These are phyloP conservation scores for Lamprotornis superbus DNA, from an alignment of 2,113 vertebrate species.

Conservation along the genomic window DNA sequence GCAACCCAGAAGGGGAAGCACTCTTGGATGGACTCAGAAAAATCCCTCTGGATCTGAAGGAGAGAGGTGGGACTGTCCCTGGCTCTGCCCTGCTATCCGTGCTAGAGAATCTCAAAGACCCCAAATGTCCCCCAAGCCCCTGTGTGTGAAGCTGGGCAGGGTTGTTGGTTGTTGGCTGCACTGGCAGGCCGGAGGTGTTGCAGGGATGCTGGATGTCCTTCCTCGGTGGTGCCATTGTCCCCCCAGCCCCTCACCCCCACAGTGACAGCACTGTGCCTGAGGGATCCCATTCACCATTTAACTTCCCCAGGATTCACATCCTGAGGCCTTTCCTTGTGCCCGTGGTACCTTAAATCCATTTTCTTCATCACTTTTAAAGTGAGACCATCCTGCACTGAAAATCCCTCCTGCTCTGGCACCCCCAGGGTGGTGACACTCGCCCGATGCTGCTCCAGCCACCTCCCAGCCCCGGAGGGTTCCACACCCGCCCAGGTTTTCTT, in stretches of 20 bases:
- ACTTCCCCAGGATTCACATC: neutral
- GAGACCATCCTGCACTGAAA: accelerated
- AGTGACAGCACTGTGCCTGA: accelerated
- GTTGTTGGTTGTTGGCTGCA: accelerated
- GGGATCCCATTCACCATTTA: accelerated
- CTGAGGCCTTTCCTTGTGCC: neutral
- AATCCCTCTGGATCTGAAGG: neutral
- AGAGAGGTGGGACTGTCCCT: too few relatives aligned
- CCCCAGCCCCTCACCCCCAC: accelerated
- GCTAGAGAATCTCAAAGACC: accelerated
- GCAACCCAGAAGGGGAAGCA: neutral
- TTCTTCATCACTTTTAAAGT: accelerated
- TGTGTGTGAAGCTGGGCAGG: accelerated
- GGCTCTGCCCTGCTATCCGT: neutral
- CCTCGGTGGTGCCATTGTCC: accelerated
- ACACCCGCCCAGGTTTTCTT: neutral
- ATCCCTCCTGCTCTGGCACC: neutral
- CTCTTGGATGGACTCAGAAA: neutral
- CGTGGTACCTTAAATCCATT: neutral
- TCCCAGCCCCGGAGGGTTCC: neutral
- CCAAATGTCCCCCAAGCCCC: neutral
- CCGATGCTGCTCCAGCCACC: neutral
- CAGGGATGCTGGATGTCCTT: accelerated
- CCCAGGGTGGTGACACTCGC: accelerated
- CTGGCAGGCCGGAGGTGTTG: neutral